Evolutionary conservation across 2,113 vertebrate genomes (phyloP), one percentile per base, ranked within the genome.

Genomic region (Proterorhinus semilunaris): DNA sequence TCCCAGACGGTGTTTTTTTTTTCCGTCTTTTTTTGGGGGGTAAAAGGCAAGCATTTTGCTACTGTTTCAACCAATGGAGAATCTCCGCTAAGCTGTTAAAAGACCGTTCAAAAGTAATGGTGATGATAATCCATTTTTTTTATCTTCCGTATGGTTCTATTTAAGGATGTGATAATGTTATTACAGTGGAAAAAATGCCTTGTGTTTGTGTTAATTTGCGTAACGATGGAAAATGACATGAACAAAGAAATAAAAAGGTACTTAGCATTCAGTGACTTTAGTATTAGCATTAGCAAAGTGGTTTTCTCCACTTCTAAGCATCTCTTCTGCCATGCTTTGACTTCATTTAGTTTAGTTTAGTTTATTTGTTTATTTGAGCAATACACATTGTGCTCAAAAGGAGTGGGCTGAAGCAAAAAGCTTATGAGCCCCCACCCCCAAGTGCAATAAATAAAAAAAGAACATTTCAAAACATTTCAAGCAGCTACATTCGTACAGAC

Each of bases 301-400:
- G 69, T 75, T 27, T 49, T 48, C 64, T 63, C 72, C 52, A 74
- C 47, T 58, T 21, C 55, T 10, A 8, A 8, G 8, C 42, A 13
- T 58, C 21, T 6, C 42, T 13, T 42, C 42, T 21, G 11, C 13
- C 70, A 75, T 71, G 70, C 68, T 59, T 6, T 55, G 17, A 21
- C 53, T 55, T 61, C 58, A n/a, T n/a, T n/a, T n/a, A n/a, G n/a
- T n/a, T n/a, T n/a, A n/a, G n/a, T n/a, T n/a, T n/a, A n/a, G n/a
- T n/a, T n/a, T n/a, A n/a, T n/a, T n/a, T n/a, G n/a, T n/a, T n/a
- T n/a, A n/a, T n/a, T n/a, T n/a, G n/a, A n/a, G n/a, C n/a, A n/a
- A n/a, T n/a, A n/a, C n/a, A n/a, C n/a, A n/a, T n/a, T n/a, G n/a
- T n/a, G n/a, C n/a, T n/a, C n/a, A n/a, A n/a, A n/a, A n/a, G n/a